A percentile compares a stretch with the other conserved stretches of the same genome.
phyloP scores from a whole-genome alignment of 2,113 vertebrate species.

The Aepyceros melampus region DNA sequence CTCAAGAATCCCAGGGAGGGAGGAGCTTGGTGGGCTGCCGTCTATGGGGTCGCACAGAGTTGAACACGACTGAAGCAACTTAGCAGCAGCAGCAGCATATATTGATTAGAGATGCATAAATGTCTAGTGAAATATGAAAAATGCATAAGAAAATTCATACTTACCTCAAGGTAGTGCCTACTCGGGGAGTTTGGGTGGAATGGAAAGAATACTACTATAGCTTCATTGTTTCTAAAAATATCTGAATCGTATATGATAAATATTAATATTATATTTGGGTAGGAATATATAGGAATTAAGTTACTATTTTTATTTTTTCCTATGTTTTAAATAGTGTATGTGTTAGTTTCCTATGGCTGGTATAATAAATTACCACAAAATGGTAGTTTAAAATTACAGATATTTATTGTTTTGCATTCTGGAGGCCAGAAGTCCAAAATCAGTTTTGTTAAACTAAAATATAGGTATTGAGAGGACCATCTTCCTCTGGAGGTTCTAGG shows the following conservation, averaged over 20 bases:
- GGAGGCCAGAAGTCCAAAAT: not conserved
- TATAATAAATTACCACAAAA: not conserved
- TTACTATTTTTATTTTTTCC: not conserved
- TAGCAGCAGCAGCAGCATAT: too few relatives aligned
- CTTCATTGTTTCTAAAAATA: not conserved
- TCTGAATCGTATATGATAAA: not conserved
- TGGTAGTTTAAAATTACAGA: not conserved
- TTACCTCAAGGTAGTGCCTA: not conserved
- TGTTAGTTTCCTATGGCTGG: not conserved
- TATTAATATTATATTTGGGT: not conserved
- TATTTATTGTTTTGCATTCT: not conserved
- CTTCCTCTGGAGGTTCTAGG: not conserved
- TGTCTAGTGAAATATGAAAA: not conserved
- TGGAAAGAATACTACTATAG: not conserved
- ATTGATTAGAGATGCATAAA: not conserved
- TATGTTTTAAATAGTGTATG: not conserved
- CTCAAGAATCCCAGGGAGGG: too few relatives aligned
- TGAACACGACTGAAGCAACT: too few relatives aligned
- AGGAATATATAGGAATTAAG: not conserved
- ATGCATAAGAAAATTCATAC: not conserved
- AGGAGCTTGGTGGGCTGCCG: too few relatives aligned
- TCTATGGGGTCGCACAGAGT: too few relatives aligned
- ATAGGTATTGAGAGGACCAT: fast-evolving
- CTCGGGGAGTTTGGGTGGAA: not conserved
- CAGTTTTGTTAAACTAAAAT: not conserved